Evolutionary conservation across 1,140 invertebrate genomes (phyloP).

Genomic region (Cyclargus thomasi): DNA sequence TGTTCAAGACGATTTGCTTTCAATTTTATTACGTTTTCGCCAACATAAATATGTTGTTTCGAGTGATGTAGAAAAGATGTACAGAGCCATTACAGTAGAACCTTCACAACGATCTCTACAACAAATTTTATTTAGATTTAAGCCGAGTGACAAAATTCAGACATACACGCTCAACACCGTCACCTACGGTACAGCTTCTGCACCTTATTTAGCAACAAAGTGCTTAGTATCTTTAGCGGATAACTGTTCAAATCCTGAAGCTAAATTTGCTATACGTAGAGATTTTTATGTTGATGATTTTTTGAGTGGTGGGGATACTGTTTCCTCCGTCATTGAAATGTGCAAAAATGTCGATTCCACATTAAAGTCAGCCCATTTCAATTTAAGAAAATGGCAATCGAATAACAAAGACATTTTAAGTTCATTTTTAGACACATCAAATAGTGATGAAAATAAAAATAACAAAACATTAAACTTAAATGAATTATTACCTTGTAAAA

Average conservation of each 20-base stretch:
- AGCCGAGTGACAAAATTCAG: conserved; percentile 1
- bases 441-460: background rate
- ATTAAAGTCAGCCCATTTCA: background rate
- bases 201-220: background rate
- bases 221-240: background rate
- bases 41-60: background rate
- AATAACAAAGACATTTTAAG: background rate
- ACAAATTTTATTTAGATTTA: conserved; percentile 18
- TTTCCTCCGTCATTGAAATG: background rate
- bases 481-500: background rate
- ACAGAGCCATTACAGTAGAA: conserved; percentile 17
- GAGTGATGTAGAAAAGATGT: conserved; percentile 20
- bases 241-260: conserved; percentile 9
- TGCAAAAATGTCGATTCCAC: background rate
- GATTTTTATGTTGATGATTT: conserved; percentile 25
- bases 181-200: conserved; percentile 4
- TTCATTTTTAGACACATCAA: background rate
- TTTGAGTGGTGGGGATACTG: background rate
- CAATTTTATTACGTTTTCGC: background rate
- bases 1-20: conserved; percentile 11
- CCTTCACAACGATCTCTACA: conserved; percentile 18
- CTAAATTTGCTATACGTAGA: conserved; percentile 13
- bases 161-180: conserved; percentile 17
- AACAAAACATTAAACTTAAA: background rate
- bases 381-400: background rate